These are phyloP conservation scores for Apantesis nais DNA, from an alignment of 2,888 invertebrate species.

Conservation along the genomic window DNA sequence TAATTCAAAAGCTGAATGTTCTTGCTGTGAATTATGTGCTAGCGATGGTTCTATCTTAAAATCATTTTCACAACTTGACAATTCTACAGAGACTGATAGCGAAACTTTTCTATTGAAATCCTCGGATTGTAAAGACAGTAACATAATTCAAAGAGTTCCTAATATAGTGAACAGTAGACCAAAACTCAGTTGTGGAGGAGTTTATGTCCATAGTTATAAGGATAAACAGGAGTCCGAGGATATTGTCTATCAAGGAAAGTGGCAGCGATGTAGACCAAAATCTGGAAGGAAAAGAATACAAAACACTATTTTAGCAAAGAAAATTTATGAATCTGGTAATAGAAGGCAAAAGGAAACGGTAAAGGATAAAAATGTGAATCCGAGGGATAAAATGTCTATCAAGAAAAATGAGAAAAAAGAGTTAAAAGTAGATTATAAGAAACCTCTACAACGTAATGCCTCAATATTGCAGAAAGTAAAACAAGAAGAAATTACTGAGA, in stretches of 20 bases:
- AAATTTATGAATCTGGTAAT: conserved; percentile 31
- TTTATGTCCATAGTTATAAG: conserved; percentile 75
- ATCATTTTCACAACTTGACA: conserved; percentile 23
- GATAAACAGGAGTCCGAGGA: conserved; percentile 69
- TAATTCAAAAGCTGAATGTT: conserved; percentile 51
- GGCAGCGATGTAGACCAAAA: conserved; percentile 63
- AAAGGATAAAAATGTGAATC: conserved; percentile 35
- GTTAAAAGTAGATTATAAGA: conserved; percentile 18
- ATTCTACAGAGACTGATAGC: conserved; percentile 32
- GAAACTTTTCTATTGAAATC: conserved; percentile 40
- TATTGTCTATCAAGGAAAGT: conserved; percentile 75
- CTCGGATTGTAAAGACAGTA: conserved; percentile 37
- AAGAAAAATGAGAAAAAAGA: conserved; percentile 31
- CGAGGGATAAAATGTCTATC: conserved; percentile 41
- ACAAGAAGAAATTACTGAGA: conserved; percentile 10
- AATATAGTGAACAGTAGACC: conserved; percentile 46
- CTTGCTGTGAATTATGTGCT: conserved; percentile 50
- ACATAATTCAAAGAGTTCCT: conserved; percentile 30
- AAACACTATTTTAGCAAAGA: conserved; percentile 43
- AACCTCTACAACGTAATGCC: conserved; percentile 16
- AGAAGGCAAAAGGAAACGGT: conserved; percentile 39
- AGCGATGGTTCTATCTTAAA: conserved; percentile 36
- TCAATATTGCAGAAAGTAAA: conserved; percentile 19
- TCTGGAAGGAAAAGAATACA: conserved; percentile 47
- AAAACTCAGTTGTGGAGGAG: conserved; percentile 66